These are phyloP conservation scores for Dreissena polymorpha DNA, from an alignment of 1,140 invertebrate species.

Conservation along the genomic window DNA sequence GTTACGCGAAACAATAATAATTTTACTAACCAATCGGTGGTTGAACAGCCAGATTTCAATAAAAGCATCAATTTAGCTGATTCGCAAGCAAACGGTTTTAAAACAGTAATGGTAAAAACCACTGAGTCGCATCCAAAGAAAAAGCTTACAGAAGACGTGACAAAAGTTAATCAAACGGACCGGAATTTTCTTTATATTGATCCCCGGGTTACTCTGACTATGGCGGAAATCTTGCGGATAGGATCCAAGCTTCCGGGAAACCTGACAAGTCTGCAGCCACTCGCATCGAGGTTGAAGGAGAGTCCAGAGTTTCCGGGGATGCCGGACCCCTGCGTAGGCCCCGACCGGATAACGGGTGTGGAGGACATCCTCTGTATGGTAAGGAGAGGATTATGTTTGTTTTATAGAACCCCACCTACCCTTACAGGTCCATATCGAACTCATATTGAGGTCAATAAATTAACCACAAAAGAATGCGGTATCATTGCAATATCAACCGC, in stretches of 20 bases:
- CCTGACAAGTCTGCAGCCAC: background rate
- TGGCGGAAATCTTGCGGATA: background rate
- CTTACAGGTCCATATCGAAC: too few species aligned
- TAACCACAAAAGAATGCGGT: too few species aligned
- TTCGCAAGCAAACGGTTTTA: too few species aligned
- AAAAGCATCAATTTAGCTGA: too few species aligned
- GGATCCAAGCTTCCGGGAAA: background rate
- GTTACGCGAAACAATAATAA: too few species aligned
- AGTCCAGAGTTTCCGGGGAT: conserved; percentile 42
- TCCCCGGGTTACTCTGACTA: too few species aligned
- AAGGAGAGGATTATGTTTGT: background rate
- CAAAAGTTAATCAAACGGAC: background rate
- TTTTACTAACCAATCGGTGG: too few species aligned
- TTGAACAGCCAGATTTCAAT: too few species aligned
- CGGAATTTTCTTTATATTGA: background rate
- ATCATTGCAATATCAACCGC: too few species aligned
- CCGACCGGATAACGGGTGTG: conserved; percentile 38
- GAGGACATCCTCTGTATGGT: conserved; percentile 50
- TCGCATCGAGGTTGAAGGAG: background rate
- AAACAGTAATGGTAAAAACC: too few species aligned
- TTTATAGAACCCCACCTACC: background rate
- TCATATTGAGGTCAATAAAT: too few species aligned
- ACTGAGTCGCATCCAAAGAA: too few species aligned
- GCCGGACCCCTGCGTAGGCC: conserved; percentile 44
- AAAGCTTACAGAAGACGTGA: background rate